Evolutionary conservation across 2,888 invertebrate genomes (phyloP).

Genomic region (Ephialtes manifestator): DNA sequence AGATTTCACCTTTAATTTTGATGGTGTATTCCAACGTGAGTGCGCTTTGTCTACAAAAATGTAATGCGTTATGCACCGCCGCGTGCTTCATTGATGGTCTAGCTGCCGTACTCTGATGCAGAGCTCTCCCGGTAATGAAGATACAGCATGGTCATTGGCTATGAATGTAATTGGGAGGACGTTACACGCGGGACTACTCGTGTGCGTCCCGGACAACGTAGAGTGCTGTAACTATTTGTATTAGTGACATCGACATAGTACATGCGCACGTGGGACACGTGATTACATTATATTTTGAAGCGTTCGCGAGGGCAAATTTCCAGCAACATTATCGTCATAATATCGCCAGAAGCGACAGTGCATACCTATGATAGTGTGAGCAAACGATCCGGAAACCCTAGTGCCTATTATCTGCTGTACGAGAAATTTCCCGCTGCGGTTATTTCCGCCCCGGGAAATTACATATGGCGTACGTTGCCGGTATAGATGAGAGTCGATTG

Average conservation of each 20-base stretch:
- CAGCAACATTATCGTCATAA: constrained; percentile 54
- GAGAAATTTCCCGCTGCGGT: constrained; percentile 55
- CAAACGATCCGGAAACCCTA: constrained; percentile 41
- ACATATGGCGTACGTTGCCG: constrained; percentile 24
- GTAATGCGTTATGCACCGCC: constrained; percentile 8
- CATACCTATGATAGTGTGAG: constrained; percentile 41
- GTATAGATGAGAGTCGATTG: constrained; percentile 39
- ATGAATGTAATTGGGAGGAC: constrained; percentile 58
- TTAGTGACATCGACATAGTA: constrained; percentile 20
- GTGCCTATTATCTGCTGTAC: constrained; percentile 46
- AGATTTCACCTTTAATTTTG: background rate
- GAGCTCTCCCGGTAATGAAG: constrained; percentile 56
- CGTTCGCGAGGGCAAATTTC: constrained; percentile 15
- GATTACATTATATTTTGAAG: constrained; percentile 61
- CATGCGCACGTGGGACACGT: constrained; percentile 33
- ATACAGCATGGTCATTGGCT: constrained; percentile 54
- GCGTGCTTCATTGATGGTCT: constrained; percentile 36
- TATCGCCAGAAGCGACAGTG: constrained; percentile 47
- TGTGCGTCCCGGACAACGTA: constrained; percentile 24
- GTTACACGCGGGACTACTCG: constrained; percentile 57
- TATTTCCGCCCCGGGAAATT: constrained; percentile 60
- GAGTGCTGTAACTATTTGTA: constrained; percentile 9
- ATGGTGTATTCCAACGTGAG: background rate
- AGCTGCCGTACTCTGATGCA: constrained; percentile 35
- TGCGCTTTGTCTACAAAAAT: background rate